Percentiles rank a stretch among this genome's conserved stretches.
These are phyloP conservation scores for Pterocles burchelli DNA, from an alignment of 2,113 vertebrate genomes.

Conservation along the genomic window DNA sequence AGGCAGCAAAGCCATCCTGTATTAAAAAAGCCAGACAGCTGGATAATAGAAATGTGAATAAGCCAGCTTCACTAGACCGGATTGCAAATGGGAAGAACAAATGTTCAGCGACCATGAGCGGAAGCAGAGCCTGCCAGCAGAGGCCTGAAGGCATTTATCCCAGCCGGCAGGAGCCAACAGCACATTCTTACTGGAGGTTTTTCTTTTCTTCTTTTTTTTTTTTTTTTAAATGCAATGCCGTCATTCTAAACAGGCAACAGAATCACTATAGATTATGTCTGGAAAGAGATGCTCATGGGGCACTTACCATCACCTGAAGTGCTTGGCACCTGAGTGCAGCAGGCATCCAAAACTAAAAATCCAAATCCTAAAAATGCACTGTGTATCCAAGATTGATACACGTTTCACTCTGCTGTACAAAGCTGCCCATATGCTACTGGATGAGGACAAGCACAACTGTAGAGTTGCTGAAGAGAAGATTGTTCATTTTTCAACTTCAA, in stretches of 20 bases:
- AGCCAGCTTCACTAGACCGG: not conserved
- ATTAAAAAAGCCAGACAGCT: conserved; percentile 44
- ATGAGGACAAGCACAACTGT: not conserved
- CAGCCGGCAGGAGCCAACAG: not conserved
- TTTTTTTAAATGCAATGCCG: not conserved
- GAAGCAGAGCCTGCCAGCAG: not conserved
- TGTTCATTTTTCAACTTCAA: not conserved
- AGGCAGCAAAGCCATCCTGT: not conserved
- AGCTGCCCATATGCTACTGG: fast-evolving
- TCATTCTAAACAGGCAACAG: not conserved
- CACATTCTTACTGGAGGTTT: not conserved
- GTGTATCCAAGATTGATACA: fast-evolving
- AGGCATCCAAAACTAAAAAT: not conserved
- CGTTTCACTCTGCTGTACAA: fast-evolving
- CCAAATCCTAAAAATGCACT: fast-evolving
- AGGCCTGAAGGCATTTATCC: not conserved
- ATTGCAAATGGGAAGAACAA: conserved; percentile 8
- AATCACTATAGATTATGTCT: fast-evolving
- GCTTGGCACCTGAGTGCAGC: not conserved
- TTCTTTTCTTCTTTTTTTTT: too few species aligned
- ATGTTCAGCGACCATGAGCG: not conserved
- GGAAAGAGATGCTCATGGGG: not conserved
- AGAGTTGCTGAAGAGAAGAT: not conserved
- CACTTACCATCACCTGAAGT: fast-evolving
- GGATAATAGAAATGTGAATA: not conserved